Percentiles rank a stretch among this genome's conserved stretches.
Evolutionary conservation across 2,797 vertebrate species (phyloP).

Genomic region (Merluccius polli): DNA sequence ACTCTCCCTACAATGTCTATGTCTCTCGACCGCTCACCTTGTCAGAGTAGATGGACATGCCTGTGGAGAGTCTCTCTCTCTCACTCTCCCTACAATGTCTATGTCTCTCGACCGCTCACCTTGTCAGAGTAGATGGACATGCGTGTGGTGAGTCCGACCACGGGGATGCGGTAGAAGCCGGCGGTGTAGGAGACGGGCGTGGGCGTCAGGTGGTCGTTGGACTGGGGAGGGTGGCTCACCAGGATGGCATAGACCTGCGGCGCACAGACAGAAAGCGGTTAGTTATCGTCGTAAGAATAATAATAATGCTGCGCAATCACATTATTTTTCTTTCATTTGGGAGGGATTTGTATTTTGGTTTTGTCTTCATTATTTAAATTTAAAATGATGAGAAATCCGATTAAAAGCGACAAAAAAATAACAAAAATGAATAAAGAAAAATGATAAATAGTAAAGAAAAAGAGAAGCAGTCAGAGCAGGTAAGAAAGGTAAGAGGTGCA

Average conservation of each 20-base stretch:
- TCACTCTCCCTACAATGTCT: background rate
- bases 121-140: conserved; percentile 99
- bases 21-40: background rate
- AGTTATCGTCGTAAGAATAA: background rate
- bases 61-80: background rate
- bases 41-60: conserved; percentile 50
- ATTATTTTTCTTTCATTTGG: too few species aligned
- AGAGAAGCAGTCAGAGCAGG: too few species aligned
- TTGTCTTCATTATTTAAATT: too few species aligned
- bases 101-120: conserved; percentile 73
- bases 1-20: too few species aligned
- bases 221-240: conserved; percentile 96
- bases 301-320: background rate
- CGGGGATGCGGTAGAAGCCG: conserved; percentile 98
- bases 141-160: conserved; percentile 95
- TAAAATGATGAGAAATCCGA: too few species aligned
- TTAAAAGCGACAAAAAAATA: too few species aligned
- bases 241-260: conserved; percentile 97
- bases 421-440: too few species aligned
- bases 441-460: too few species aligned
- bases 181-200: conserved; percentile 98
- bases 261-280: conserved; percentile 37
- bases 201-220: conserved; percentile 96
- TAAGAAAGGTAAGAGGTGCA: too few species aligned
- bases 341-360: too few species aligned